A percentile compares a stretch with the other conserved stretches of the same genome.
phyloP scores from a whole-genome alignment of 2,888 invertebrate genomes.

The Eustalomyia histrio region DNA sequence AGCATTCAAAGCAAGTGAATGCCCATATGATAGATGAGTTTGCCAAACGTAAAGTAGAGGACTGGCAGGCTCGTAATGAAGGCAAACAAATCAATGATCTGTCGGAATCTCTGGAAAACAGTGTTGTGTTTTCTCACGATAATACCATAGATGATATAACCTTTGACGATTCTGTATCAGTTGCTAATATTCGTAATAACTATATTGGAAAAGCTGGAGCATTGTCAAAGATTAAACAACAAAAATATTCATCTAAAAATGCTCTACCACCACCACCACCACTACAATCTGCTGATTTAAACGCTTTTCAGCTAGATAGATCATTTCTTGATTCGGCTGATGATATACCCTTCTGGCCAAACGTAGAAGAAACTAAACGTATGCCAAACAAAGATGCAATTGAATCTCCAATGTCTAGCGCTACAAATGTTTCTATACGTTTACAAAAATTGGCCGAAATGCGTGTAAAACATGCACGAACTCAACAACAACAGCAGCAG shows the following conservation, averaged over 20 bases:
- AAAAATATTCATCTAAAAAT: conserved; percentile 57
- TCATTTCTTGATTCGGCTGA: neutral
- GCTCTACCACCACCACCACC: conserved; percentile 69
- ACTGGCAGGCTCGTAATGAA: conserved; percentile 70
- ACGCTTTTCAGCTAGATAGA: conserved; percentile 63
- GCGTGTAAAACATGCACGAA: neutral
- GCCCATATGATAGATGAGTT: conserved; percentile 62
- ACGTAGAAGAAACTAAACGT: neutral
- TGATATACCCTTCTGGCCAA: neutral
- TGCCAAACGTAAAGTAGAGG: conserved; percentile 70
- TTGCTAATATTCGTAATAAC: conserved; percentile 33
- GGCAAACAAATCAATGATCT: conserved; percentile 27
- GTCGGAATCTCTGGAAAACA: conserved; percentile 23
- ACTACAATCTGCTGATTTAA: conserved; percentile 61
- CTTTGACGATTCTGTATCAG: conserved; percentile 69
- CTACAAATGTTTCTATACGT: neutral
- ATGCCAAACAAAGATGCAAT: neutral
- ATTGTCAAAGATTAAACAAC: conserved; percentile 60
- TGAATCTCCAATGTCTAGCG: neutral
- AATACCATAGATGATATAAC: conserved; percentile 63
- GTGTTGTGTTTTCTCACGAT: conserved; percentile 14
- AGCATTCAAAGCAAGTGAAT: conserved; percentile 50
- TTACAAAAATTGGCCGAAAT: conserved; percentile 18
- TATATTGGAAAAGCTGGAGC: conserved; percentile 67
- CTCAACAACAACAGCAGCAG: neutral